Evolutionary conservation across 1,140 invertebrate species (phyloP).

Genomic region (Micrasema longulum): DNA sequence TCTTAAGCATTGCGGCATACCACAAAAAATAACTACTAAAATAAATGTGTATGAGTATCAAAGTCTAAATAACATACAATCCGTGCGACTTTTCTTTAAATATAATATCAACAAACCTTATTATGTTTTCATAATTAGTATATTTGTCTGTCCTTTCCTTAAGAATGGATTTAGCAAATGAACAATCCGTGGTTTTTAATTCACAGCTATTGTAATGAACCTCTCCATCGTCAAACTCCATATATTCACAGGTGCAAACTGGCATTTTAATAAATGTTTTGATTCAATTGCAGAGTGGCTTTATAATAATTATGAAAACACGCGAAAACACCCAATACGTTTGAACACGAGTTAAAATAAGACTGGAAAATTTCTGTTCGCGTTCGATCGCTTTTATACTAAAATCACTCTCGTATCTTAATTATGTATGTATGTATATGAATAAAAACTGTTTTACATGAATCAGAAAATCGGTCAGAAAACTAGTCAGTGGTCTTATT

Average conservation of each 20-base stretch:
- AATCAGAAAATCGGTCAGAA: too few relatives aligned
- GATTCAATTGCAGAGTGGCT: neutral
- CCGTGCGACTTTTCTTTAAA: too few relatives aligned
- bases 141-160: conserved; percentile 25
- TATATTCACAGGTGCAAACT: conserved; percentile 45
- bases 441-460: too few relatives aligned
- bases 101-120: conserved; percentile 43
- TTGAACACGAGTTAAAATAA: conserved; percentile 1
- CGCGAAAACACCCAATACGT: neutral
- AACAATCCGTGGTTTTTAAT: conserved; percentile 26
- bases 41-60: too few relatives aligned
- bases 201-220: conserved; percentile 45
- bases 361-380: conserved; percentile 8
- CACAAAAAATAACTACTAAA: too few relatives aligned
- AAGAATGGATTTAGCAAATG: conserved; percentile 25
- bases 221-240: conserved; percentile 41
- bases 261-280: conserved; percentile 37
- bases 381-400: conserved; percentile 12
- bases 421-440: too few relatives aligned
- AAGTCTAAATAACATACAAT: too few relatives aligned
- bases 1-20: too few relatives aligned
- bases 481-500: too few relatives aligned
- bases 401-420: neutral
- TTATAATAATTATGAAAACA: neutral
- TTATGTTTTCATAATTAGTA: neutral